These are phyloP conservation scores for Euleptes europaea DNA, from an alignment of 2,113 vertebrate species.

Conservation along the genomic window DNA sequence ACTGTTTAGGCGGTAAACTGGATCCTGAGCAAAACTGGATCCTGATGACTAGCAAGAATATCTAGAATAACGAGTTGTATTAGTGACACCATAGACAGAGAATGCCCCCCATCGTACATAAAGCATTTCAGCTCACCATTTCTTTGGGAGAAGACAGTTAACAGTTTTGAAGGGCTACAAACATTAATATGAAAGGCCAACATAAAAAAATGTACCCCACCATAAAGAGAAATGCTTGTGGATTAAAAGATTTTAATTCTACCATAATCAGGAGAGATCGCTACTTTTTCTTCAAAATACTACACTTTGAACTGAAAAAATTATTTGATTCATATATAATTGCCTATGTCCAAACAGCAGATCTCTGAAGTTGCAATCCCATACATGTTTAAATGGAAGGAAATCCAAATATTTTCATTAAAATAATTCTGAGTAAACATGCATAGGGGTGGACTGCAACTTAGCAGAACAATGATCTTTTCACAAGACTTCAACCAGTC, in stretches of 20 bases:
- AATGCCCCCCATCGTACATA: background rate
- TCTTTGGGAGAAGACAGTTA: background rate
- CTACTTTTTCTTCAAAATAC: background rate
- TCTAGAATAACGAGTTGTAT: background rate
- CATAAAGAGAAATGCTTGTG: background rate
- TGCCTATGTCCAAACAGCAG: background rate
- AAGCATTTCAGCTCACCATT: background rate
- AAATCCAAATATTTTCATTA: background rate
- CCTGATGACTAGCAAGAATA: background rate
- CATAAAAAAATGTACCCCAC: background rate
- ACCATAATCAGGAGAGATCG: background rate
- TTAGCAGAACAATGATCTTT: background rate
- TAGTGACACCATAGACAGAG: background rate
- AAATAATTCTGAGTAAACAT: background rate
- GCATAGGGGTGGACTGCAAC: background rate
- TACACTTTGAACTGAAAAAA: background rate
- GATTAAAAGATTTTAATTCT: background rate
- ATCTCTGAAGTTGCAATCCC: background rate
- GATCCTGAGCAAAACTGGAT: constrained; percentile 44
- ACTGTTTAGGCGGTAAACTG: no score
- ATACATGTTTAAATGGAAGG: background rate
- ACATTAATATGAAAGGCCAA: background rate
- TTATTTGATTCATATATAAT: background rate
- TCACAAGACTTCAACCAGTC: background rate
- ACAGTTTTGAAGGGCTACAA: background rate